A percentile compares a stretch with the other conserved stretches of the same genome.
phyloP scores from a whole-genome alignment of 1,140 invertebrate species.

The Drosophila kepulauana region DNA sequence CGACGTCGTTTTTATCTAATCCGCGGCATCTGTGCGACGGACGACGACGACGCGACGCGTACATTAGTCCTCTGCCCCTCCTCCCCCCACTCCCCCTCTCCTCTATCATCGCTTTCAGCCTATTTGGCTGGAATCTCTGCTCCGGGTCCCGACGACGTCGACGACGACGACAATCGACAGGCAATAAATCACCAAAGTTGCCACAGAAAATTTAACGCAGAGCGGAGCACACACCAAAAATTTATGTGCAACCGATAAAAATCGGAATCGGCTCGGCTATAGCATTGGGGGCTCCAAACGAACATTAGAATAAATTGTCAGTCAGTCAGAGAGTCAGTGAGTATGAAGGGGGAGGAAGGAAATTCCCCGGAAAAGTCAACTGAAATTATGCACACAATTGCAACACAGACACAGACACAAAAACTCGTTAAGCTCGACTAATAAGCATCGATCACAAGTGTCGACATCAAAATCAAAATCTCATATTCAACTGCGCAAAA shows the following conservation, averaged over 20 bases:
- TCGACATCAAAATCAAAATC: neutral
- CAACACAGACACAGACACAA: neutral
- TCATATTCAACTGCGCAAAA: neutral
- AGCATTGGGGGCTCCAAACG: slow-evolving; percentile 19
- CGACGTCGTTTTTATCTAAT: slow-evolving; percentile 76
- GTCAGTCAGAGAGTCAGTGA: slow-evolving; percentile 28
- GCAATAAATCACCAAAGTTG: slow-evolving; percentile 83
- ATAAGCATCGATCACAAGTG: slow-evolving; percentile 9
- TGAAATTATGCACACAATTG: slow-evolving; percentile 33
- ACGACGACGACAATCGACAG: slow-evolving; percentile 77
- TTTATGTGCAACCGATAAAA: slow-evolving; percentile 81
- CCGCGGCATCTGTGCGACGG: slow-evolving; percentile 76
- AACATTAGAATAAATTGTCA: slow-evolving; percentile 81
- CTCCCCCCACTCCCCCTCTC: neutral
- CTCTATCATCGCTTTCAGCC: neutral
- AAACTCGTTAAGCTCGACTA: slow-evolving; percentile 9
- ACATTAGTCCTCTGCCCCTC: slow-evolving; percentile 57
- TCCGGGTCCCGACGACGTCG: slow-evolving; percentile 46
- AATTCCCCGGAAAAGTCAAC: neutral
- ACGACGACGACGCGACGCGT: slow-evolving; percentile 69
- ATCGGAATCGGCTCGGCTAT: slow-evolving; percentile 58
- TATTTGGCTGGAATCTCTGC: slow-evolving; percentile 46
- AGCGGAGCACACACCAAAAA: slow-evolving; percentile 42
- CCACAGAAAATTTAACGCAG: slow-evolving; percentile 64
- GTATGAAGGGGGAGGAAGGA: neutral